A percentile compares a stretch with the other conserved stretches of the same genome.
These are phyloP conservation scores for Tokudaia muenninki DNA, from an alignment of 2,797 vertebrate species.

Conservation along the genomic window DNA sequence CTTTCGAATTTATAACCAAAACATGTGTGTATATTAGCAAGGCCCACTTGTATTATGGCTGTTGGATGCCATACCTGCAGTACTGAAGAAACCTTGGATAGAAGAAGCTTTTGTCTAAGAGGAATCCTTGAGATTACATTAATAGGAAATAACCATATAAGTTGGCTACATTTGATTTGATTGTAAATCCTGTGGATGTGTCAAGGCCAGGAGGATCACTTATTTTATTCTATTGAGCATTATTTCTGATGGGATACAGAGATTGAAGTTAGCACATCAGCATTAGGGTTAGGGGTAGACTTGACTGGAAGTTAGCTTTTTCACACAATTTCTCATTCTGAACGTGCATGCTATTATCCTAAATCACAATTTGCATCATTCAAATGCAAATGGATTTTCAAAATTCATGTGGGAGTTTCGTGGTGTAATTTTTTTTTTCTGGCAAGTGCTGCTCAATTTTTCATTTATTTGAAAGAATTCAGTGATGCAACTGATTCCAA, in stretches of 20 bases:
- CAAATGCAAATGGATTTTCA: constrained; percentile 78
- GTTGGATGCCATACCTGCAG: background rate
- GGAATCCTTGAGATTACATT: background rate
- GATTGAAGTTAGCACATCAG: background rate
- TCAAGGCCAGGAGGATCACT: background rate
- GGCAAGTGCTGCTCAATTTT: constrained; percentile 68
- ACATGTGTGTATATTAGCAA: background rate
- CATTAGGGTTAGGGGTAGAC: constrained; percentile 10
- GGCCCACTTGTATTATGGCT: background rate
- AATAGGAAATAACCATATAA: constrained; percentile 18
- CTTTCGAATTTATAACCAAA: background rate
- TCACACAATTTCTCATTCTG: constrained; percentile 61
- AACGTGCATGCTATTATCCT: constrained; percentile 69
- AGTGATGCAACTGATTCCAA: constrained; percentile 68
- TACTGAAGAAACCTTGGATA: background rate
- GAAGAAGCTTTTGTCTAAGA: background rate
- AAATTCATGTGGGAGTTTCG: constrained; percentile 65
- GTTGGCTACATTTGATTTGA: background rate
- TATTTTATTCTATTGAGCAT: background rate
- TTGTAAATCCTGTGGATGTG: background rate
- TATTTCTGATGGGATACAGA: background rate
- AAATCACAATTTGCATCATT: constrained; percentile 79
- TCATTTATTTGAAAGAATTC: constrained; percentile 73
- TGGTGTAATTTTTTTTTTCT: constrained; percentile 71
- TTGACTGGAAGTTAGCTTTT: constrained; percentile 44